Evolutionary conservation across 2,113 vertebrate genomes (phyloP), one percentile per base, ranked within the genome.

Genomic region (Oryzias javanicus): DNA sequence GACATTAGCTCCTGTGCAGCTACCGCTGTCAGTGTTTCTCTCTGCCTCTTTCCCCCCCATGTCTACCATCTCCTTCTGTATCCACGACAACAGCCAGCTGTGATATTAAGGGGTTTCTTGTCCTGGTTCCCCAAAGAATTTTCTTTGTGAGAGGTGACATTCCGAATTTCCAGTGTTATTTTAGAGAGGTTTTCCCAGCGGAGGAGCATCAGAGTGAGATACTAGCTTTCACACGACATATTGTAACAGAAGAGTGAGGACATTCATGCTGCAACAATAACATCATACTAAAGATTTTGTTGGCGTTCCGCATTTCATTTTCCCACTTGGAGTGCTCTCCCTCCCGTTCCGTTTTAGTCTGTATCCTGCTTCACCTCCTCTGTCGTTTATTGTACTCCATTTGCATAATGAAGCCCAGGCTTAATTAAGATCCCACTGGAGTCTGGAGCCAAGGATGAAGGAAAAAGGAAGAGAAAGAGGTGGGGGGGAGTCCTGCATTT

Each of bases 341-440:
- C 80, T 73, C 78, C 67, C 55, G 41, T 72, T 83, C 65, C 55
- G 5, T 76, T 74, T 80, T 72, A 76, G 77, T 82, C 77, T 77
- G 71, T 61, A 79, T 81, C 79, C 79, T 73, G 70, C 84, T 87
- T 84, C 87, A 83, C 83, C 84, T 88, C 79, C 69, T 77, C 87
- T 84, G 86, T 86, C 84, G 79, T 85, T 89, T 85, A 89, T 85
- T 88, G 81, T 87, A 88, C 86, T 75, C 86, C 86, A 89, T 90
- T 90, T 90, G 83, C 89, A 89, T 89, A 90, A 90, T 90, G 89
- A 87, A 88, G 86, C 82, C 81, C 70, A 45, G 74, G 79, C 83
- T 87, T 90, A 89, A 90, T 90, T 90, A 90, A 88, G 89, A 89
- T 90, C 87, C 87, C 87, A 82, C 81, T 78, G 87, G 83, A 89